Evolutionary conservation across 2,113 vertebrate species (phyloP).

Genomic region (Notiomystis cincta): DNA sequence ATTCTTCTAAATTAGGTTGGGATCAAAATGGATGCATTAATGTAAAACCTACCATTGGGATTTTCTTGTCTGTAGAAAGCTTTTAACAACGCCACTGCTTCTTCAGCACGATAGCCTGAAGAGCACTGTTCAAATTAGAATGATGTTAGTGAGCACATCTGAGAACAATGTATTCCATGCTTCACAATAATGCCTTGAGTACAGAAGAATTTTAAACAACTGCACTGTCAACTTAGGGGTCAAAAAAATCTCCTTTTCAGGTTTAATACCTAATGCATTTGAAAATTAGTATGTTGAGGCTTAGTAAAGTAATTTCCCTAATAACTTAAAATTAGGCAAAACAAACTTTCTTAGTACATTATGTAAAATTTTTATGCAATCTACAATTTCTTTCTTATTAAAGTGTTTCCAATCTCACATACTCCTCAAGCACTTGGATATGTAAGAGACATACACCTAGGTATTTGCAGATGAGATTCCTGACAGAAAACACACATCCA

Average conservation of each 20-base stretch:
- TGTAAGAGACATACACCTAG: not conserved
- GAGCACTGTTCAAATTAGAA: conserved; percentile 77
- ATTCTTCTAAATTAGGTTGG: not conserved
- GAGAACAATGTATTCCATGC: not conserved
- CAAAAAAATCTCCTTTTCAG: not conserved
- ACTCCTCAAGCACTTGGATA: not conserved
- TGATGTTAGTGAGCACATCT: not conserved
- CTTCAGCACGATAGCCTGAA: conserved; percentile 86
- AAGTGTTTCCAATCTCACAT: not conserved
- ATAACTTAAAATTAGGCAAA: not conserved
- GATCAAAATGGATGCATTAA: not conserved
- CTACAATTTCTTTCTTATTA: not conserved
- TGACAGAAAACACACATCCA: not conserved
- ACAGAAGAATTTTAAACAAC: not conserved
- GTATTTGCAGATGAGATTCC: not conserved
- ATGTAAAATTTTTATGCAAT: not conserved
- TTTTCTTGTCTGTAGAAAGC: conserved; percentile 96
- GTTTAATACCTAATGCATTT: not conserved
- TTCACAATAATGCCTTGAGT: not conserved
- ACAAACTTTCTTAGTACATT: not conserved
- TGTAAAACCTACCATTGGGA: conserved; percentile 84
- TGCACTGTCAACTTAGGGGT: not conserved
- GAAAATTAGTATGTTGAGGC: not conserved
- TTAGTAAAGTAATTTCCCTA: not conserved
- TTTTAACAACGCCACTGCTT: conserved; percentile 92